Conservation (phyloP, 2,888 invertebrate species). For the Cordilura impudica region DNA sequence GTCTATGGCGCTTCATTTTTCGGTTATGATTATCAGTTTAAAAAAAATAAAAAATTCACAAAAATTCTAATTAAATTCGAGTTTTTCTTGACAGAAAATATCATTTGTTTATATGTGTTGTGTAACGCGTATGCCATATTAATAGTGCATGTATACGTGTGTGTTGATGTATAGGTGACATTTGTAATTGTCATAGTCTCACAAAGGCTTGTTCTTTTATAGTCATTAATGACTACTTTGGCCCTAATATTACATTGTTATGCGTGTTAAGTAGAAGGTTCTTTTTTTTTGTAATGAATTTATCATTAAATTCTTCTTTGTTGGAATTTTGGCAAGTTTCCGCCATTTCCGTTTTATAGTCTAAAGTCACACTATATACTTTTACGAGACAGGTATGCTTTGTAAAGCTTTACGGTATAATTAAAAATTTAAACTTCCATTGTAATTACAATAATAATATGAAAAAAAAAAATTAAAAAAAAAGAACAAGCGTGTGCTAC, state of each 20-base stretch:
- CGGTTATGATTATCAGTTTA: constrained; percentile 1
- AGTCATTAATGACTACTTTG: neutral
- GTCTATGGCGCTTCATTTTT: constrained; percentile 5
- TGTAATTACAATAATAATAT: neutral
- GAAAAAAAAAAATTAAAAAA: neutral
- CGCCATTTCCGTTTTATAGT: neutral
- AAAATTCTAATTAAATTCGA: constrained; percentile 29
- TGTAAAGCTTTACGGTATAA: neutral
- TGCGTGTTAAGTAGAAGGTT: neutral
- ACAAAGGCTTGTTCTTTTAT: constrained; percentile 9
- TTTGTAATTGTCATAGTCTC: constrained; percentile 1
- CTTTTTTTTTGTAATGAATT: constrained; percentile 1
- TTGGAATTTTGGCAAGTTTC: neutral
- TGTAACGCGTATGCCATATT: neutral
- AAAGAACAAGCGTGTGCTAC: neutral
- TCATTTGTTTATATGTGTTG: neutral
- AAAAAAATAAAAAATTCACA: constrained; percentile 8
- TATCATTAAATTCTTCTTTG: constrained; percentile 1
- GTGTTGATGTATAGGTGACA: neutral
- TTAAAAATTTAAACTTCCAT: neutral
- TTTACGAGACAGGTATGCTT: neutral
- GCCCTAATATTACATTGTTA: neutral
- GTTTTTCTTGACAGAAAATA: neutral
- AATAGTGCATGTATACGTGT: neutral
- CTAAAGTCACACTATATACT: constrained; percentile 23